Evolutionary conservation across 2,888 invertebrate species (phyloP).

Genomic region (Cerastis leucographa): DNA sequence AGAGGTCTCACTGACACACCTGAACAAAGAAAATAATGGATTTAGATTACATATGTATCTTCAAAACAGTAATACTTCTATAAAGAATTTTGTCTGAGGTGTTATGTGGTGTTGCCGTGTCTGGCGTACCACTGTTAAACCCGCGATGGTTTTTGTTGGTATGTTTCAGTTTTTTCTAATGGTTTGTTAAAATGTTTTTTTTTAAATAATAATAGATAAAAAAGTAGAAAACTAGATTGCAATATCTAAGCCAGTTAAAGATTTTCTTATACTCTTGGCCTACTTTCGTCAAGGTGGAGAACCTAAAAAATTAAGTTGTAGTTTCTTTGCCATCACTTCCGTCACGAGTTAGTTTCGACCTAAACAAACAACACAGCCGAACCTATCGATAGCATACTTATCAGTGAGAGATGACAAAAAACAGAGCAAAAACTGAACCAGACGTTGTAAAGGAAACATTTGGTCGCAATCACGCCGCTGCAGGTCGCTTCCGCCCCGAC

Average conservation of each 20-base stretch:
- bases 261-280: conserved; percentile 19
- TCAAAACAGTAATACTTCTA: background rate
- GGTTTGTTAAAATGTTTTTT: too few relatives aligned
- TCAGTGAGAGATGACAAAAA: conserved; percentile 86
- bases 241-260: background rate
- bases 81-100: background rate
- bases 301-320: conserved; percentile 54
- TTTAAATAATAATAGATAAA: too few relatives aligned
- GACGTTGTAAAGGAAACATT: conserved; percentile 88
- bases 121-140: too few relatives aligned
- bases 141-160: too few relatives aligned
- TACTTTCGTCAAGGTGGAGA: conserved; percentile 43
- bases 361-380: conserved; percentile 85
- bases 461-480: conserved; percentile 89
- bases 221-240: background rate
- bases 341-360: conserved; percentile 84
- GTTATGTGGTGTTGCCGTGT: background rate
- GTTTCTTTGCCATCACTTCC: conserved; percentile 82
- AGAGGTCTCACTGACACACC: conserved; percentile 89
- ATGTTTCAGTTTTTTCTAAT: too few relatives aligned
- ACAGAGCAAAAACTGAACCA: conserved; percentile 86
- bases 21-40: conserved; percentile 67
- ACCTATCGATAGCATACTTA: conserved; percentile 90
- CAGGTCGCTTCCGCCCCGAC: conserved; percentile 91
- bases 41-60: conserved; percentile 10